Conservation (phyloP, 2,888 invertebrate species). For the Lepas anatifera region DNA sequence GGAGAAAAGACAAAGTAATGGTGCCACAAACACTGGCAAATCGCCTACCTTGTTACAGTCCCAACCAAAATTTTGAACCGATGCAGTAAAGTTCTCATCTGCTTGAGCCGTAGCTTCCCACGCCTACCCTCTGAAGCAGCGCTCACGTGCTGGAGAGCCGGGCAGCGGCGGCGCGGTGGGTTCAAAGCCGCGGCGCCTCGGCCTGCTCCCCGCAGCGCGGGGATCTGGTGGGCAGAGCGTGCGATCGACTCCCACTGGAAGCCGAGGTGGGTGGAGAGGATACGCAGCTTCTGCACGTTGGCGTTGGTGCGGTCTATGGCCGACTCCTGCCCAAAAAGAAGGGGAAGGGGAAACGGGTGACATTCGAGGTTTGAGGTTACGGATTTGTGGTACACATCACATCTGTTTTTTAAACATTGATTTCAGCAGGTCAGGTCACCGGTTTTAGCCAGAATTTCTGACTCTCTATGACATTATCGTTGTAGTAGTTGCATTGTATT, state of each 20-base stretch:
- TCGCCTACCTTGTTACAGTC: no score
- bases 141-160: neutral
- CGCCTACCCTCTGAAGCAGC: no score
- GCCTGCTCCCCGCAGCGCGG: constrained; percentile 24
- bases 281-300: constrained; percentile 21
- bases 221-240: constrained; percentile 21
- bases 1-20: no score
- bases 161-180: neutral
- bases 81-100: no score
- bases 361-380: no score
- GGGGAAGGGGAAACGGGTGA: neutral
- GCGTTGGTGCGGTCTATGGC: constrained; percentile 22
- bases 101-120: no score
- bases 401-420: no score
- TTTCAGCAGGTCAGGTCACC: constrained; percentile 41
- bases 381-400: no score
- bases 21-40: no score
- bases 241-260: constrained; percentile 25
- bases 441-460: constrained; percentile 78
- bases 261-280: constrained; percentile 22
- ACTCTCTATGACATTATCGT: no score
- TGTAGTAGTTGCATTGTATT: no score
- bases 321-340: constrained; percentile 19
- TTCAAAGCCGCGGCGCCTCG: neutral
- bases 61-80: no score